Evolutionary conservation across 2,888 invertebrate genomes (phyloP).

Genomic region (Erynnis tages): DNA sequence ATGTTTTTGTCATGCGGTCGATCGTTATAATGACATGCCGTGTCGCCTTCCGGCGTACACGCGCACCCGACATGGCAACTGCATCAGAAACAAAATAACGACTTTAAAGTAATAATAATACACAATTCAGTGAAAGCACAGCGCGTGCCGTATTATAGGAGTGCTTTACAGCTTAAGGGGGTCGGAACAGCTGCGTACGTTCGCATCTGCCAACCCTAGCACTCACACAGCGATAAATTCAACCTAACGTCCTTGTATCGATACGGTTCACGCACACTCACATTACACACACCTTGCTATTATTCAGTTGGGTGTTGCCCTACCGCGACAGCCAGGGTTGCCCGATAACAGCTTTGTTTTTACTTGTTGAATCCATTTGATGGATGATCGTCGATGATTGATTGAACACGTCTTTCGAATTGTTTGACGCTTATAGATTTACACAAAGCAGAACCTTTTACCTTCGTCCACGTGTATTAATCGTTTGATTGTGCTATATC

Average conservation of each 20-base stretch:
- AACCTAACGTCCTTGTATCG: slow-evolving; percentile 26
- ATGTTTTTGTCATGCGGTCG: slow-evolving; percentile 12
- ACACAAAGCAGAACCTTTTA: slow-evolving; percentile 42
- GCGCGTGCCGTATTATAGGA: slow-evolving; percentile 71
- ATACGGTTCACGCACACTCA: slow-evolving; percentile 40
- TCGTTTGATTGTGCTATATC: slow-evolving; percentile 26
- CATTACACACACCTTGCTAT: slow-evolving; percentile 44
- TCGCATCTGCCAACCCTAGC: slow-evolving; percentile 70
- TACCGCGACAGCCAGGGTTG: slow-evolving; percentile 57
- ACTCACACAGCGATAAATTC: slow-evolving; percentile 40
- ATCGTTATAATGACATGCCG: slow-evolving; percentile 16
- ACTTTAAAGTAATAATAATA: slow-evolving; percentile 69
- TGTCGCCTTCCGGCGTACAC: slow-evolving; percentile 29
- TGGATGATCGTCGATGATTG: slow-evolving; percentile 75
- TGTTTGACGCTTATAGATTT: slow-evolving; percentile 62
- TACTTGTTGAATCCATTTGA: slow-evolving; percentile 79
- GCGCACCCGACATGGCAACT: slow-evolving; percentile 52
- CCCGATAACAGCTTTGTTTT: slow-evolving; percentile 75
- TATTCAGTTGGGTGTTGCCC: slow-evolving; percentile 57
- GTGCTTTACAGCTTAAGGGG: slow-evolving; percentile 47
- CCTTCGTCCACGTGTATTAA: slow-evolving; percentile 29
- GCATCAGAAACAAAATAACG: slow-evolving; percentile 60
- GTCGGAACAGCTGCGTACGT: slow-evolving; percentile 70
- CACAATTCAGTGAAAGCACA: slow-evolving; percentile 74
- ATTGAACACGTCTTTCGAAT: slow-evolving; percentile 57